Conservation (phyloP, 2,113 vertebrate species). For the Leiothrix lutea region DNA sequence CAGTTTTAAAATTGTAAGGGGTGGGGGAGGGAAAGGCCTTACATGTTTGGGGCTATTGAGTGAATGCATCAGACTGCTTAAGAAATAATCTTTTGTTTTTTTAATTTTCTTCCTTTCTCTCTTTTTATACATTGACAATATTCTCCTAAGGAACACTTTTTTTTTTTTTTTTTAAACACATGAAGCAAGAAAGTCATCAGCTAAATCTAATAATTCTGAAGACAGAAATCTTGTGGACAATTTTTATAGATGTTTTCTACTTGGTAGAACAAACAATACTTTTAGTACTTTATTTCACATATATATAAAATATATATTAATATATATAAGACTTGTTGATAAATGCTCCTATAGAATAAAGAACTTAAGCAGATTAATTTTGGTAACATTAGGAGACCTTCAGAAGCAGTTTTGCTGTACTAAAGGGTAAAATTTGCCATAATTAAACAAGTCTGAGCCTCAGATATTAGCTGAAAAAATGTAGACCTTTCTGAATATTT, state of each 20-base stretch:
- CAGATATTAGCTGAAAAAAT: not conserved
- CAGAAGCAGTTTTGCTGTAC: not conserved
- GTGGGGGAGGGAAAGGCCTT: not conserved
- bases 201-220: not conserved
- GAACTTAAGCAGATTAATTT: not conserved
- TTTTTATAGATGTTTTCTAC: not conserved
- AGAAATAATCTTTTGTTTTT: not conserved
- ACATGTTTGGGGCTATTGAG: not conserved
- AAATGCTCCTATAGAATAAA: not conserved
- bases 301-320: fast-evolving
- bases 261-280: not conserved
- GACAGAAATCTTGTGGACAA: not conserved
- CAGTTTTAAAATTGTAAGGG: not conserved
- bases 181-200: not conserved
- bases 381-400: not conserved
- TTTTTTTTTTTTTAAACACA: not conserved
- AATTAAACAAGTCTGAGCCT: not conserved
- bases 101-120: not conserved
- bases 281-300: not conserved
- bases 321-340: not conserved
- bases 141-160: not conserved
- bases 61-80: not conserved
- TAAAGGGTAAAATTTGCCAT: not conserved
- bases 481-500: not conserved
- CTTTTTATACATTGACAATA: not conserved